Base-by-base conservation (phyloP, 2,113 vertebrate genomes). In the Coreoperca whiteheadi region DNA sequence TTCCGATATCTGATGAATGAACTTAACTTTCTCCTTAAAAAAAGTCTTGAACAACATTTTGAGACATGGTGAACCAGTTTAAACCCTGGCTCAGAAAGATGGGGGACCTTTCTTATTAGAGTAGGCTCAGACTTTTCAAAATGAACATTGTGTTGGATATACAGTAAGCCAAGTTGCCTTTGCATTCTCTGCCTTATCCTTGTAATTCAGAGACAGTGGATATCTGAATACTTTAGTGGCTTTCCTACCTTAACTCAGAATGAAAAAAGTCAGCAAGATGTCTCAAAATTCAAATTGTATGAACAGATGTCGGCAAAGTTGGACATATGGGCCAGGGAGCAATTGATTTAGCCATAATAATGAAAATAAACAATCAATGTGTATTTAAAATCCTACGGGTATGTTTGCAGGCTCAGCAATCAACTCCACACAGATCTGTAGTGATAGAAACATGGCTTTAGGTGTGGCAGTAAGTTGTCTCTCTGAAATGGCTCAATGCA, bases 41-140 rank as follows among this genome's bases (percentile, higher is more conserved):
- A 41, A 81, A 34, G n/a, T 39, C 30, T 57, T 63, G 77, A 75
- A 54, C 51, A n/a, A 53, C 37, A 69, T 76, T 84, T 79, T 71
- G 14, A 65, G 39, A 71, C 8, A 34, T n/a, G 16, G 11, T 46
- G 39, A 75, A 66, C 28, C 23, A 39, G 4, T 82, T 75, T 10
- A 30, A 78, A 78, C 25, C 21, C 75, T 61, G 18, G 15, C 37
- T 61, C 21, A 28, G 11, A 54, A 30, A 64, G 9, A 57, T 41
- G 53, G 16, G n/a, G 18, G 46, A 14, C 4, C 20, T 54, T 48
- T 74, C 5, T 23, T 61, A n/a, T 32, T 14, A 34, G 50, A 37
- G n/a, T 16, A 3, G 50, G 23, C 6, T 20, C 1, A 3, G 32
- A 64, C 73, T 43, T 28, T 53, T 4, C 8, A 61, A 43, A 54